Evolutionary conservation across 2,888 invertebrate species (phyloP).

Genomic region (Dysmachus trigonus): DNA sequence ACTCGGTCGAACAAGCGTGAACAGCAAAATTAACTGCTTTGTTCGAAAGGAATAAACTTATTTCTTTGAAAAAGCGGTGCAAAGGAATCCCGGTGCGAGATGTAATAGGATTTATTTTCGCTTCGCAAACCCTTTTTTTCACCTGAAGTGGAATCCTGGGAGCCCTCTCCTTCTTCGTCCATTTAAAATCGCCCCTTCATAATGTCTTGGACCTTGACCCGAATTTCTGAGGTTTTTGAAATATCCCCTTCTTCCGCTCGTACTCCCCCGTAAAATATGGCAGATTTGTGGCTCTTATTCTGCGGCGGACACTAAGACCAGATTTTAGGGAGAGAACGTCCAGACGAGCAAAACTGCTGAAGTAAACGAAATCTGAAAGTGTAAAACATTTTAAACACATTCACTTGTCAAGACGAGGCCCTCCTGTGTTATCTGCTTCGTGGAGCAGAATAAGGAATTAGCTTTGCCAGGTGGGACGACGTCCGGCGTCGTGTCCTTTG

Average conservation of each 20-base stretch:
- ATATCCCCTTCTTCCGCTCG: neutral
- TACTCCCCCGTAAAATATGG: neutral
- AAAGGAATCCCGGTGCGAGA: neutral
- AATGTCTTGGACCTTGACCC: slow-evolving; percentile 17
- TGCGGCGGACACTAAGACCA: neutral
- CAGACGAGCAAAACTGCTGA: neutral
- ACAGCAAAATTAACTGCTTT: slow-evolving; percentile 25
- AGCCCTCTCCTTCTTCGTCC: neutral
- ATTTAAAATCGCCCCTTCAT: neutral
- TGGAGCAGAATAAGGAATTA: neutral
- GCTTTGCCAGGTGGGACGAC: neutral
- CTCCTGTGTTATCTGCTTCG: neutral
- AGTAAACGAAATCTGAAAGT: neutral
- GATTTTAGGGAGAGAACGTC: neutral
- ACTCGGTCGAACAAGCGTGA: slow-evolving; percentile 7
- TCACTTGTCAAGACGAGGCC: neutral
- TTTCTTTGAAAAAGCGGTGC: slow-evolving; percentile 5
- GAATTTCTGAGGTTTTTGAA: neutral
- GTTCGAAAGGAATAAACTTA: slow-evolving; percentile 28
- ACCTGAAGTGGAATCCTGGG: slow-evolving; percentile 2
- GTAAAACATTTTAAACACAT: neutral
- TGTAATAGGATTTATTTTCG: slow-evolving; percentile 23
- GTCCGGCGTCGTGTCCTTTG: neutral
- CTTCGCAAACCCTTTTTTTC: slow-evolving; percentile 14
- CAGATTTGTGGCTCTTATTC: neutral